A percentile compares a stretch with the other conserved stretches of the same genome.
These are phyloP conservation scores for Tamias sibiricus DNA, from an alignment of 2,113 vertebrate species.

Conservation along the genomic window DNA sequence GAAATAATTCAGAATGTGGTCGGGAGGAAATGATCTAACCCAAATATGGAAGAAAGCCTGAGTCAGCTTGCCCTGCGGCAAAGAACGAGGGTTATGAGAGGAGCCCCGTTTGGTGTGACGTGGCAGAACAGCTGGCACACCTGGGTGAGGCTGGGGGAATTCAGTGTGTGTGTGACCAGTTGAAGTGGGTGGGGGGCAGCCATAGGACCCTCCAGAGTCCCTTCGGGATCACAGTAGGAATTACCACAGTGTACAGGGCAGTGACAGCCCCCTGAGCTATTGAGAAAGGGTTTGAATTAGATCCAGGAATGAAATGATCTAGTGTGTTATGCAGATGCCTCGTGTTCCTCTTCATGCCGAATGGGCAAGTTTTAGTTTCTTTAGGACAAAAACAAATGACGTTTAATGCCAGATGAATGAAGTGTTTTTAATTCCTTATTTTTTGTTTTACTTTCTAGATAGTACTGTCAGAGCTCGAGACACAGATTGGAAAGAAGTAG, in stretches of 20 bases:
- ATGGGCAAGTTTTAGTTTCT: background rate
- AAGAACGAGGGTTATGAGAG: background rate
- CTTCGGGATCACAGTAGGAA: background rate
- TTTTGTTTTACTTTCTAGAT: constrained; percentile 83
- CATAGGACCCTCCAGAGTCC: rapidly evolving
- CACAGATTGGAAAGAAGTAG: constrained; percentile 91
- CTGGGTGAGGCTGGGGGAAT: background rate
- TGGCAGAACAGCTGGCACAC: background rate
- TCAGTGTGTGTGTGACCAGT: background rate
- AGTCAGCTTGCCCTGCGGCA: background rate
- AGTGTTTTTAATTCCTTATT: background rate
- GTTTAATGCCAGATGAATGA: background rate
- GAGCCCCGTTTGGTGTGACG: background rate
- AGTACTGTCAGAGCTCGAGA: constrained; percentile 83
- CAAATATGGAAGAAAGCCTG: background rate
- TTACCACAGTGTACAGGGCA: background rate
- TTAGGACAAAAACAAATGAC: background rate
- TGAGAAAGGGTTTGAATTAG: background rate
- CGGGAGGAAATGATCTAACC: background rate
- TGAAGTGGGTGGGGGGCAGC: background rate
- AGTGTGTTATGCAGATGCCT: too few relatives aligned
- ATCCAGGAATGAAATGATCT: background rate
- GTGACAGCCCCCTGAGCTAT: background rate
- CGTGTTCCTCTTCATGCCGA: background rate
- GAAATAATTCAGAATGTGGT: background rate